Base-by-base conservation (phyloP, 2,888 invertebrate species). In the Geotrupes spiniger region DNA sequence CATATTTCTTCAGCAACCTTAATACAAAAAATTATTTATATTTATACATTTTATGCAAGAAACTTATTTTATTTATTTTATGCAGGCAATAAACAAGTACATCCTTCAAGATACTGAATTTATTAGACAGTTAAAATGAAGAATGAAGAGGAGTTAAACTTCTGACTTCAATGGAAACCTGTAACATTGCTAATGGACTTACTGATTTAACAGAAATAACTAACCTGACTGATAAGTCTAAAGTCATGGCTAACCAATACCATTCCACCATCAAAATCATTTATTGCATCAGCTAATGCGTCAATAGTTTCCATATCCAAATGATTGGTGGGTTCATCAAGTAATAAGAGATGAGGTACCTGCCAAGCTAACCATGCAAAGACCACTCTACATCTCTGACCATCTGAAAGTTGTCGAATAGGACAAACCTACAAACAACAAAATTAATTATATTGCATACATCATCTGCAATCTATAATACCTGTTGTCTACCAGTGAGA, bases 231-330 rank as follows among this genome's bases (percentile, higher is more conserved):
- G 56, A 99, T 99, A 44, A 99, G 85, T 73, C 99, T 82, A 81
- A 99, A 99, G 82, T 99, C 99, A 89, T 99, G 99, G 76, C 95
- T 96, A 64, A 99, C 99, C 15, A 99, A 83, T 56, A 99, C 92
- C 89, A 99, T 89, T 58, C 99, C 99, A 36, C 99, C 99, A 59
- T 95, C 93, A 70, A 96, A 99, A 66, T 95, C 93, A 70, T 93
- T 96, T 64, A 99, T 88, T 16, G 99, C 99, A 61, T 98, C 97
- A 1, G 92, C 99, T 46, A 99, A 78, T 0, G 98, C 93, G 75
- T 99, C 99, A 58, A 99, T 99, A 0, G 97, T 98, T 76, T 94
- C 94, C 91, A 95, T 94, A 67, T 95, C 95, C 73, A 96, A 81
- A 67, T 96, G 95, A 82, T 95, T 95, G 47, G 95, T 95, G 53